These are phyloP conservation scores for Mesopsocus fuscifrons DNA, from an alignment of 2,888 invertebrate genomes.

Conservation along the genomic window DNA sequence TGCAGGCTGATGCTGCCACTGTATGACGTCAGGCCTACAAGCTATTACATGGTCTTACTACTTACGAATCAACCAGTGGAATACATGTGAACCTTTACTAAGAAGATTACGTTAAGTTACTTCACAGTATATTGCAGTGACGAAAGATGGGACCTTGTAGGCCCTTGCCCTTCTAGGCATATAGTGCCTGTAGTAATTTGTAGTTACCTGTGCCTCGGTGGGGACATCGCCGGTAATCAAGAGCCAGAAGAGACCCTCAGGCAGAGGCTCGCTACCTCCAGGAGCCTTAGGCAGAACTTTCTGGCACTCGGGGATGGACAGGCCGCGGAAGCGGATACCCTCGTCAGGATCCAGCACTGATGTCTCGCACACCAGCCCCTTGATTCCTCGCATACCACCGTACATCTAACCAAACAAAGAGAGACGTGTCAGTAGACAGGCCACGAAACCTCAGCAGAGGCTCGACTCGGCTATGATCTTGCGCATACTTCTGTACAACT, in stretches of 20 bases:
- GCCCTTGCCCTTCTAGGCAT: too few species aligned
- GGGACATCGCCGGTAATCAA: conserved; percentile 79
- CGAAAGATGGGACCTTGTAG: too few species aligned
- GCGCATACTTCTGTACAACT: not conserved
- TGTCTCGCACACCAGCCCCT: conserved; percentile 86
- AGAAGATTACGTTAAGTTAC: too few species aligned
- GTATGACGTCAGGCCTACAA: too few species aligned
- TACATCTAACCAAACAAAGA: conserved; percentile 41
- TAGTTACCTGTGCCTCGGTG: conserved; percentile 56
- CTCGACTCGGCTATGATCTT: not conserved
- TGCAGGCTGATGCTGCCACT: too few species aligned
- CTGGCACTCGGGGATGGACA: conserved; percentile 85
- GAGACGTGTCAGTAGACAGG: not conserved
- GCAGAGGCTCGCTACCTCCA: conserved; percentile 66
- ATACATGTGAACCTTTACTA: too few species aligned
- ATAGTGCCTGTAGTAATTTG: too few species aligned
- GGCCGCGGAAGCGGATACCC: conserved; percentile 86
- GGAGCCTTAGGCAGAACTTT: conserved; percentile 64
- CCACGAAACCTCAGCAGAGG: not conserved
- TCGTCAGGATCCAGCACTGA: conserved; percentile 89
- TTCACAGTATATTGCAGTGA: too few species aligned
- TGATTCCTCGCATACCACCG: conserved; percentile 93
- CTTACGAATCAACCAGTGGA: too few species aligned
- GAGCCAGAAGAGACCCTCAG: conserved; percentile 90
- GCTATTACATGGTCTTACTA: too few species aligned